Evolutionary conservation across 1,140 invertebrate species (phyloP).

Genomic region (Leptinotarsa texana): DNA sequence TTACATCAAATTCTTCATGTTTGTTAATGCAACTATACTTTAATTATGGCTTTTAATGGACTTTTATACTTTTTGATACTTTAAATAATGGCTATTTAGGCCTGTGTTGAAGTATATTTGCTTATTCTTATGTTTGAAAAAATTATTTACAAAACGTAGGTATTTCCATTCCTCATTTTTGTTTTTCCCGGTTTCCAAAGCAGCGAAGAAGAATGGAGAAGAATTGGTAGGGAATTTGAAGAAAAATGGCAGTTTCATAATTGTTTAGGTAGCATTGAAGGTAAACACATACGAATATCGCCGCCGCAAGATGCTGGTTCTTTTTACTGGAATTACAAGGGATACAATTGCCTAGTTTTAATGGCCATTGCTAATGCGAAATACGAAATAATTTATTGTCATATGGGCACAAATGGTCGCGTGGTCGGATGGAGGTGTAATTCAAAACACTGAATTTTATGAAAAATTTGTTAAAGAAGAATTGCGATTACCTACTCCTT

Average conservation of each 20-base stretch:
- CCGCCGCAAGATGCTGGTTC: conserved; percentile 12
- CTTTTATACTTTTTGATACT: no score
- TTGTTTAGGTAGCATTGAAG: conserved; percentile 55
- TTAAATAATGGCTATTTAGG: no score
- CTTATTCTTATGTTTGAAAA: neutral
- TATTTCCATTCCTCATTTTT: conserved; percentile 7
- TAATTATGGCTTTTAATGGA: conserved; percentile 6
- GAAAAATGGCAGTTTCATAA: conserved; percentile 17
- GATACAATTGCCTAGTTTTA: conserved; percentile 41
- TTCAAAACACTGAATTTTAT: conserved; percentile 24
- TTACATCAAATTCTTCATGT: conserved; percentile 18
- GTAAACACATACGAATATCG: conserved; percentile 50
- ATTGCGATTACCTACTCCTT: conserved; percentile 17
- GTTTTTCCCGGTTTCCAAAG: conserved; percentile 20
- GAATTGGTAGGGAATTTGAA: neutral
- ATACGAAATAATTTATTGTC: conserved; percentile 19
- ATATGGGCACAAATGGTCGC: conserved; percentile 12
- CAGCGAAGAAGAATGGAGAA: conserved; percentile 18
- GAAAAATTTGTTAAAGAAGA: conserved; percentile 14
- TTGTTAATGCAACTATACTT: conserved; percentile 17
- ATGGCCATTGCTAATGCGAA: conserved; percentile 15
- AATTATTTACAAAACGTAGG: neutral
- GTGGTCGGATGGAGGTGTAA: neutral
- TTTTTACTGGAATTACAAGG: conserved; percentile 26
- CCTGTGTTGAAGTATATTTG: no score